phyloP scores from a whole-genome alignment of 2,113 vertebrate genomes.

The Leptodactylus fuscus region DNA sequence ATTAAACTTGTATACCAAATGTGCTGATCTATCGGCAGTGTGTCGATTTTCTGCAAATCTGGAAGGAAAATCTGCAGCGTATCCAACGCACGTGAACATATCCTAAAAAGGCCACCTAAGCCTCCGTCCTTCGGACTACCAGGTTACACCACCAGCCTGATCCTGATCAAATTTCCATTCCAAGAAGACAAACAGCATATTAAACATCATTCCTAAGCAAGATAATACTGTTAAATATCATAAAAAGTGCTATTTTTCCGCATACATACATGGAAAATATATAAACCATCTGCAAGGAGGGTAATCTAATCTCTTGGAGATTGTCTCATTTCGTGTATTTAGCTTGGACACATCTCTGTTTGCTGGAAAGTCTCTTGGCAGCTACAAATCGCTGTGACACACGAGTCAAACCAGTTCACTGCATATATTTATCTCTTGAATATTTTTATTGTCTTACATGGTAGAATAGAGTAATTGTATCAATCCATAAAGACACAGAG shows the following conservation, averaged over 20 bases:
- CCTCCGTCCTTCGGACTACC: neutral
- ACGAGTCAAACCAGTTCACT: slow-evolving; percentile 51
- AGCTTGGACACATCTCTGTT: slow-evolving; percentile 39
- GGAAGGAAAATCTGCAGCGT: no score
- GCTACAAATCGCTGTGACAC: slow-evolving; percentile 40
- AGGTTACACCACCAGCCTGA: neutral
- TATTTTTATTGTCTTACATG: slow-evolving; percentile 35
- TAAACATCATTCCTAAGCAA: neutral
- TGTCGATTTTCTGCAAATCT: no score
- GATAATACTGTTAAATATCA: neutral
- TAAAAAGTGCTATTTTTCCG: neutral
- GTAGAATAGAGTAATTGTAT: slow-evolving; percentile 27
- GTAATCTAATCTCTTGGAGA: slow-evolving; percentile 49
- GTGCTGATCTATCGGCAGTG: no score
- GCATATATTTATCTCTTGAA: slow-evolving; percentile 46
- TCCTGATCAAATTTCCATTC: neutral
- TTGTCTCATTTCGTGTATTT: slow-evolving; percentile 51
- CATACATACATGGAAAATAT: slow-evolving; percentile 44
- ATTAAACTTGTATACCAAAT: no score
- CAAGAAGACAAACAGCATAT: neutral
- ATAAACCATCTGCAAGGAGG: slow-evolving; percentile 46
- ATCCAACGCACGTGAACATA: no score
- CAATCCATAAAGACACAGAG: neutral
- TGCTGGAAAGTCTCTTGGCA: slow-evolving; percentile 43
- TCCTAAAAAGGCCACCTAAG: neutral